Percentiles rank a stretch among this genome's conserved stretches.
Conservation (phyloP, 1,140 invertebrate genomes). For the Drosophila pruinosa region DNA sequence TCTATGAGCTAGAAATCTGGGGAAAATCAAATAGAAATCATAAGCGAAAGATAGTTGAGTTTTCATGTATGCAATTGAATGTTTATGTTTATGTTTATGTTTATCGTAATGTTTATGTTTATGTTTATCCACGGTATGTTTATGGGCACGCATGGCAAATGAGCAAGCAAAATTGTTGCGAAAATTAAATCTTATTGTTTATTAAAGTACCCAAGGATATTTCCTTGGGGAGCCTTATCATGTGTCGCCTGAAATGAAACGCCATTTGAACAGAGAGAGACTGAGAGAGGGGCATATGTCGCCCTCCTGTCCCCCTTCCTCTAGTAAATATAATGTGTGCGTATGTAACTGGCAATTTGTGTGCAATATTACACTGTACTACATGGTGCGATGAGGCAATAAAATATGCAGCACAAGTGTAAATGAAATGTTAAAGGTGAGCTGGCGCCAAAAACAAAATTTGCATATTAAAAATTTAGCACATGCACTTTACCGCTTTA, state of each 20-base stretch:
- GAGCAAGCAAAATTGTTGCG: slow-evolving; percentile 24
- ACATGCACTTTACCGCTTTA: slow-evolving; percentile 67
- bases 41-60: slow-evolving; percentile 18
- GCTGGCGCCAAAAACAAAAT: slow-evolving; percentile 32
- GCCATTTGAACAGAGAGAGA: slow-evolving; percentile 5
- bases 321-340: neutral
- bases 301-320: neutral
- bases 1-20: neutral
- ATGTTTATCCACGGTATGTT: slow-evolving; percentile 3
- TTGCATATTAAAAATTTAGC: slow-evolving; percentile 78
- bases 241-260: slow-evolving; percentile 20
- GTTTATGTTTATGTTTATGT: slow-evolving; percentile 4
- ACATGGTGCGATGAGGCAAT: slow-evolving; percentile 37
- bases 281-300: too few relatives aligned
- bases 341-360: slow-evolving; percentile 66
- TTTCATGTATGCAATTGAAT: neutral
- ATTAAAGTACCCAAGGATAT: slow-evolving; percentile 28
- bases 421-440: slow-evolving; percentile 70
- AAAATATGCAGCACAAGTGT: slow-evolving; percentile 76
- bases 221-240: slow-evolving; percentile 20
- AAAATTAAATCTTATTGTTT: slow-evolving; percentile 52
- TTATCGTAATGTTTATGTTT: slow-evolving; percentile 1
- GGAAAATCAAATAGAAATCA: slow-evolving; percentile 6
- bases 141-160: slow-evolving; percentile 23
- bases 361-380: slow-evolving; percentile 55